Conservation (phyloP, 2,113 vertebrate species). For the Chamaetylas fuelleborni region DNA sequence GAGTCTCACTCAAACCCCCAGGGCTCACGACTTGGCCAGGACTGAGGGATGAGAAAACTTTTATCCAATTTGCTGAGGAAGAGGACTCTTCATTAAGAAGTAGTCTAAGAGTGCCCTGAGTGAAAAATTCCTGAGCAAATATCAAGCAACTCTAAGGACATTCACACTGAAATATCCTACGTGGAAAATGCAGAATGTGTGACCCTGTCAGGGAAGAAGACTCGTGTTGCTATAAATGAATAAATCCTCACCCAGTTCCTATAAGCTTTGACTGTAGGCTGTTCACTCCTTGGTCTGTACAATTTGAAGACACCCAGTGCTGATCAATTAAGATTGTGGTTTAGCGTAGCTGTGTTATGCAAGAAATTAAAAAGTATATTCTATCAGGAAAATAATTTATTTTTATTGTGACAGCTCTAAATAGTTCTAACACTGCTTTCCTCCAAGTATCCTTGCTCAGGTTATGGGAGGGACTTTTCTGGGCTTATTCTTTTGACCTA, state of each 20-base stretch:
- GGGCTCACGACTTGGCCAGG: background rate
- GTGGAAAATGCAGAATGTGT: background rate
- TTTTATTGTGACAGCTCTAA: background rate
- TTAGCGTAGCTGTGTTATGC: background rate
- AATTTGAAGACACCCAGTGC: background rate
- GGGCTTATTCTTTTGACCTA: background rate
- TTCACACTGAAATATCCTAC: fast-evolving
- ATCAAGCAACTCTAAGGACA: background rate
- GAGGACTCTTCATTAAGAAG: background rate
- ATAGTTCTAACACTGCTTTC: background rate
- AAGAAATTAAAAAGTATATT: background rate
- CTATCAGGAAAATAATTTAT: background rate
- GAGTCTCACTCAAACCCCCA: fast-evolving
- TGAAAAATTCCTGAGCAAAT: background rate
- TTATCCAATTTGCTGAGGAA: background rate
- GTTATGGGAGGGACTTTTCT: background rate
- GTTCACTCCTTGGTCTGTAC: background rate
- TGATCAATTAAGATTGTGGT: fast-evolving
- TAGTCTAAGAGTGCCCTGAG: background rate
- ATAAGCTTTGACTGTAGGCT: fast-evolving
- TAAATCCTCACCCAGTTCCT: background rate
- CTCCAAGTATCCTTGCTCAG: background rate
- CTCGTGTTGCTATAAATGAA: background rate
- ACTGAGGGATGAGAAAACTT: background rate
- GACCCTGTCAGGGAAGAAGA: background rate